Base-by-base conservation (phyloP, 1,140 invertebrate species). In the Andricus grossulariae region DNA sequence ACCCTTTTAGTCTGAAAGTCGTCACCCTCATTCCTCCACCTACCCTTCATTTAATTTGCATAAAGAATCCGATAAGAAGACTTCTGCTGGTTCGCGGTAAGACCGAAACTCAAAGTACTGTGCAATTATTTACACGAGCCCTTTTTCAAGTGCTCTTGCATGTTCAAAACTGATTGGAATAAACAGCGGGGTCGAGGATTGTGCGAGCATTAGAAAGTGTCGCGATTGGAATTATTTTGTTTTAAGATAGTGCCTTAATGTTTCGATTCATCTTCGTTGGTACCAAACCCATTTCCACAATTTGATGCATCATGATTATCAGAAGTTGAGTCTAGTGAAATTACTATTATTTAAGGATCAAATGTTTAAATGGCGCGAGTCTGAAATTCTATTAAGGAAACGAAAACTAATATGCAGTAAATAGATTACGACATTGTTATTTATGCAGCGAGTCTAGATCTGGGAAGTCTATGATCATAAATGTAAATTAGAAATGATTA, bases 51-150 rank as follows among this genome's bases (percentile, higher is more conserved):
- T 76, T 77, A 71, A 73, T 82, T 75, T 70, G 51, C 70, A 71
- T 72, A 32, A 78, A 74, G 72, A 78, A 78, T 73, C 55, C 73
- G 73, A 74, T 74, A 74, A 55, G 73, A 74, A 74, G 73, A 57
- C 73, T 60, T 55, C 39, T 45, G 73, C 60, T 50, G 73, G 73
- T 51, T 60, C 19, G 45, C 54, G 73, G 32, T 74, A 60, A 45
- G 60, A 74, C 39, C 39, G 7, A 2, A 45, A 45, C 39, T 45
- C 39, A 74, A 60, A 57, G 73, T 49, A 57, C 57, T 50, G 54
- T 54, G 45, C 45, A 75, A 75, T 75, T 75, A 75, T 75, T 75
- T 75, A 70, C 74, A 75, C 55, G 60, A 71, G 52, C 50, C 50
- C 52, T 66, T 66, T 66, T 39, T 32, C 60, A 66, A 66, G 60